Evolutionary conservation across 2,113 vertebrate species (phyloP).

Genomic region (Zeus faber): DNA sequence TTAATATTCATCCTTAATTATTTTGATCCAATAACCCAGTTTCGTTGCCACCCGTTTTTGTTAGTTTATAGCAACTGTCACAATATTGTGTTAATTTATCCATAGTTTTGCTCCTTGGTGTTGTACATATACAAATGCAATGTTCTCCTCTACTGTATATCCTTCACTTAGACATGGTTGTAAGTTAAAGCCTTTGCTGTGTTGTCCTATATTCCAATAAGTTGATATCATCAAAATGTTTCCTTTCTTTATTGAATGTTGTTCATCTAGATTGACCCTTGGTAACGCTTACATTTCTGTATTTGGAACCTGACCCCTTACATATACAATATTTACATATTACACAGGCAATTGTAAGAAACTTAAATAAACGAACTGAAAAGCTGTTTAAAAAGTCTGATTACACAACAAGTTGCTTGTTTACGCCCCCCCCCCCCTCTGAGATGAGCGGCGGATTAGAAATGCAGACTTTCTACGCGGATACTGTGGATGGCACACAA

Average conservation of each 20-base stretch:
- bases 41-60: constrained; percentile 26
- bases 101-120: constrained; percentile 9
- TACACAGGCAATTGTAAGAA: constrained; percentile 3
- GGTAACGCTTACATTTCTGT: constrained; percentile 28
- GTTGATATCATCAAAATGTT: constrained; percentile 8
- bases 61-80: constrained; percentile 22
- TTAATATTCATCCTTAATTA: constrained; percentile 54
- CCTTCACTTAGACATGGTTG: constrained; percentile 22
- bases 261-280: constrained; percentile 26
- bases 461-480: no score
- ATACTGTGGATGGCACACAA: no score
- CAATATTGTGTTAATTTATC: constrained; percentile 16
- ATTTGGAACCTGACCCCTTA: no score
- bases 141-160: constrained; percentile 17
- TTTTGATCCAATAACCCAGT: constrained; percentile 6
- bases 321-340: no score
- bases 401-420: no score
- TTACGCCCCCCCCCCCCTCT: no score
- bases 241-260: constrained; percentile 2
- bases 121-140: constrained; percentile 47
- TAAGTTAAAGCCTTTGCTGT: constrained; percentile 18
- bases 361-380: constrained; percentile 42
- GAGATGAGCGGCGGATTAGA: no score
- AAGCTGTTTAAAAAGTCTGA: constrained; percentile 15
- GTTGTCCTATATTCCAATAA: background rate